Conservation (phyloP, 2,888 invertebrate species). For the Agonopterix arenella region DNA sequence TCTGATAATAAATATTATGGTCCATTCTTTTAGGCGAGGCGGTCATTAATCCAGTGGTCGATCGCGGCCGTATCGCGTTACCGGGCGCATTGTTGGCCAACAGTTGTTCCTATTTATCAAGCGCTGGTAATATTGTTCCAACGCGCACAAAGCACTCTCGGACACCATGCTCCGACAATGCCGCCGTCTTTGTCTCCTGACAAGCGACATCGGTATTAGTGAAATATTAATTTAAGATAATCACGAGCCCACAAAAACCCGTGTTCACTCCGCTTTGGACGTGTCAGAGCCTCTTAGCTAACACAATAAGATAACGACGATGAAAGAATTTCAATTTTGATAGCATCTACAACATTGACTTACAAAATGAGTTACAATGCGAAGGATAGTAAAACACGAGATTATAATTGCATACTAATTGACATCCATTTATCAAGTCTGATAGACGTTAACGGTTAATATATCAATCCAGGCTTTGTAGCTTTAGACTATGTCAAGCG, state of each 20-base stretch:
- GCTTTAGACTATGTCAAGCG: constrained; percentile 42
- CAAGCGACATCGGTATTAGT: constrained; percentile 57
- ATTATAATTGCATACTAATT: neutral
- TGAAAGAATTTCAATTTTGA: no score
- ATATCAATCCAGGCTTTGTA: constrained; percentile 42
- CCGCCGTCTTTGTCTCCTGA: constrained; percentile 54
- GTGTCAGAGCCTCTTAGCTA: neutral
- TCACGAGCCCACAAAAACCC: constrained; percentile 20
- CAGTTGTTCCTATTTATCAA: constrained; percentile 74
- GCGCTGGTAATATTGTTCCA: constrained; percentile 68
- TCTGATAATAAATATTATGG: constrained; percentile 76
- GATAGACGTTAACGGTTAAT: constrained; percentile 32
- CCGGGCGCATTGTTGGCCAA: constrained; percentile 66
- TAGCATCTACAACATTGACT: no score
- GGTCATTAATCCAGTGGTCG: constrained; percentile 73
- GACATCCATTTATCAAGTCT: constrained; percentile 1
- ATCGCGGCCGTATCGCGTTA: constrained; percentile 72
- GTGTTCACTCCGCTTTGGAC: constrained; percentile 10
- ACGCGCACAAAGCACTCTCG: constrained; percentile 50
- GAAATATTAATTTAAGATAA: constrained; percentile 54
- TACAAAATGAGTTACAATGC: no score
- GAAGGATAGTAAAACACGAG: neutral
- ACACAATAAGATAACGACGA: neutral
- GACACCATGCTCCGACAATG: constrained; percentile 41
- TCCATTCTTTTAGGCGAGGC: constrained; percentile 74